Evolutionary conservation across 2,113 vertebrate species (phyloP).

Genomic region (Callopanchax toddi): DNA sequence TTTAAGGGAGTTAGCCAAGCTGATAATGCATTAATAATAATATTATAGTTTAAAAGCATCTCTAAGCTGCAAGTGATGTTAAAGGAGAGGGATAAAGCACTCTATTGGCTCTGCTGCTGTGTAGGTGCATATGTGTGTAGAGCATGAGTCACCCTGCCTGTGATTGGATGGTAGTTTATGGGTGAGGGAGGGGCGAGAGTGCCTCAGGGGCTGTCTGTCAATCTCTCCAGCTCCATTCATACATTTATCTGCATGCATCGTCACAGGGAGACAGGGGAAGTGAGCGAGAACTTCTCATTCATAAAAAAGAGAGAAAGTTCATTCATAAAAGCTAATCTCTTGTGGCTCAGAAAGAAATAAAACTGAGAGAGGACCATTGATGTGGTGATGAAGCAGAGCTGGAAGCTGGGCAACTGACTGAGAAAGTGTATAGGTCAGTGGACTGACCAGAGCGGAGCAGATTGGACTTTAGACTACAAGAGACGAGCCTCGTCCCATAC

Average conservation of each 20-base stretch:
- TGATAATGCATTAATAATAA: constrained; percentile 20
- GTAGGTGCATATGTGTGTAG: constrained; percentile 65
- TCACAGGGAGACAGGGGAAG: constrained; percentile 56
- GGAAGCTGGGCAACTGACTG: constrained; percentile 24
- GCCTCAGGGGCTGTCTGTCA: constrained; percentile 83
- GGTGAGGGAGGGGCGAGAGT: constrained; percentile 56
- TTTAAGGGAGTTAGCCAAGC: background rate
- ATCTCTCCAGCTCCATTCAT: constrained; percentile 89
- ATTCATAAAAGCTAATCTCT: constrained; percentile 87
- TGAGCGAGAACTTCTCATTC: constrained; percentile 79
- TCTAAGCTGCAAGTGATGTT: constrained; percentile 35
- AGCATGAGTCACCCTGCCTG: constrained; percentile 85
- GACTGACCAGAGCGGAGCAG: constrained; percentile 29
- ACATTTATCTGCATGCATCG: constrained; percentile 83
- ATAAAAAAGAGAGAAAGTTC: constrained; percentile 83
- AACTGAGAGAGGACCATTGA: constrained; percentile 39
- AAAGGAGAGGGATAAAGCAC: constrained; percentile 41
- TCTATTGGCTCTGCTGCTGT: constrained; percentile 71
- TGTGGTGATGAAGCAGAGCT: constrained; percentile 37
- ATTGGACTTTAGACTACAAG: constrained; percentile 32
- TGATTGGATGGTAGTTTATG: constrained; percentile 82
- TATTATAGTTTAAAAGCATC: constrained; percentile 11
- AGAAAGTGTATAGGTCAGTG: constrained; percentile 33
- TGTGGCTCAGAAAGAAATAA: constrained; percentile 33
- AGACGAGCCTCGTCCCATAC: constrained; percentile 40